Evolutionary conservation across 2,113 vertebrate species (phyloP), one percentile per base, ranked within the genome.

Genomic region (Thunnus maccoyii): DNA sequence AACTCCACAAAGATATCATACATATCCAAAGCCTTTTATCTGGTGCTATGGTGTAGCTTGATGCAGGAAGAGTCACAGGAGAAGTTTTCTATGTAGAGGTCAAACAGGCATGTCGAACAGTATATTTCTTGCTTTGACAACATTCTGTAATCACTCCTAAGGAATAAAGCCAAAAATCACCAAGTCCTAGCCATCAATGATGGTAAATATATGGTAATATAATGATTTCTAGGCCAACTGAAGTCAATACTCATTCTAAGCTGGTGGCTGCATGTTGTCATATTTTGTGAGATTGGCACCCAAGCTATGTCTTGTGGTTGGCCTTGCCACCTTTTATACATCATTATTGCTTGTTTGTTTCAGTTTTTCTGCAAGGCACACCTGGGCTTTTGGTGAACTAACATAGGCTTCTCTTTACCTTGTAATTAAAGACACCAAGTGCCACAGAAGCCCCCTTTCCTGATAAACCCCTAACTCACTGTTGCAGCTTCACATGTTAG

Each of bases 351-450:
- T 69, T 73, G n/a, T 56, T 80, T 76, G 32, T 72, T 69, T 70
- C 18, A 13, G 36, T 57, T 75, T 51, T 69, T 78, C 54, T 62
- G 32, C 17, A 52, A 76, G 36, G 15, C 56, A 50, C 32, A 47
- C 30, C 20, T 30, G 4, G 36, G 51, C 15, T 63, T 30, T 56
- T 17, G 7, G 27, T 56, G 66, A 69, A 77, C 51, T 30, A 30
- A 30, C 27, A 3, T 4, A 30, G 27, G 48, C 61, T 62, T 70
- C 71, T 76, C 57, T 72, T 76, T 62, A 81, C 74, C 79, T 82
- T 90, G 79, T 91, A 88, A 91, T 92, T 88, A 91, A 71, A 87
- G 65, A 78, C 83, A 80, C 76, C 89, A 66, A 79, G 66, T 47
- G 51, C 22, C 4, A 14, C 22, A 5, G 47, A 32, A 65, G 27